phyloP scores from a whole-genome alignment of 2,797 vertebrate species.

The Helicolenus hilgendorfi region DNA sequence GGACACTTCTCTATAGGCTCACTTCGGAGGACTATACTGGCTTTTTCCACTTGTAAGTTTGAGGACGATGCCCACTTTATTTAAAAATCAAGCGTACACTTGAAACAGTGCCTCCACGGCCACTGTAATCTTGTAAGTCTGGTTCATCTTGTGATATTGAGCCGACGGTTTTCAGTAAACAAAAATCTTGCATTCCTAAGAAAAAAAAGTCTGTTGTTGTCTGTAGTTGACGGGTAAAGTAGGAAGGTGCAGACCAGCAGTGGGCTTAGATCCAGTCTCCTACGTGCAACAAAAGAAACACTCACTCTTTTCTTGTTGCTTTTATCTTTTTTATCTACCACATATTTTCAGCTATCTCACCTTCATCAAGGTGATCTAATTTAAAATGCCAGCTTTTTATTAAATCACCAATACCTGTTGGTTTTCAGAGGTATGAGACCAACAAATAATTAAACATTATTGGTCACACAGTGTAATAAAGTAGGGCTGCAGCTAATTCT shows the following conservation, averaged over 20 bases:
- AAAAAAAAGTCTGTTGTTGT: conserved; percentile 12
- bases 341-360: background rate
- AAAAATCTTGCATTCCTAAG: conserved; percentile 32
- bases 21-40: conserved; percentile 39
- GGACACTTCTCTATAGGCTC: conserved; percentile 62
- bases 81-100: conserved; percentile 42
- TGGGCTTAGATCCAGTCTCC: background rate
- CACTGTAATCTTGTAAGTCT: conserved; percentile 36
- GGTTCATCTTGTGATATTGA: conserved; percentile 56
- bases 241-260: conserved; percentile 12
- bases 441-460: background rate
- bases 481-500: background rate
- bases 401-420: background rate
- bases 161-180: conserved; percentile 52
- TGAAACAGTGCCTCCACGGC: conserved; percentile 14
- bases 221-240: conserved; percentile 34
- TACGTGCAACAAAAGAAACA: background rate
- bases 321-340: background rate
- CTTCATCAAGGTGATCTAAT: background rate
- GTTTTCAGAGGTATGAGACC: background rate
- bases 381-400: background rate
- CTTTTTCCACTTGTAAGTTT: conserved; percentile 42
- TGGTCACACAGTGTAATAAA: background rate
- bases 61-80: conserved; percentile 56
- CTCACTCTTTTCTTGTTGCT: background rate